These are phyloP conservation scores for Erythrolamprus reginae DNA, from an alignment of 2,113 vertebrate species.

Conservation along the genomic window DNA sequence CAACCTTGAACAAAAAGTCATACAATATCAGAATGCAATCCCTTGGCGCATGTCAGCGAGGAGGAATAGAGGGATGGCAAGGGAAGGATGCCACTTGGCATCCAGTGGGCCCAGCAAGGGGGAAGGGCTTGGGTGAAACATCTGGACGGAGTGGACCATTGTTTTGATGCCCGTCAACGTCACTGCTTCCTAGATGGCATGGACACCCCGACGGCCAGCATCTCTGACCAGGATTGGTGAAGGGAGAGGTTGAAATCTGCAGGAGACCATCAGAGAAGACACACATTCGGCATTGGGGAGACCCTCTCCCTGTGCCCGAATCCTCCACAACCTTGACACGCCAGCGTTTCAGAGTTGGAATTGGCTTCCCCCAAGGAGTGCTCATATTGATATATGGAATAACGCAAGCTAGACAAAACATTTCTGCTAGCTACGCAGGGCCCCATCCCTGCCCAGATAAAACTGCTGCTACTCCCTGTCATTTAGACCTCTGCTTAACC, in stretches of 20 bases:
- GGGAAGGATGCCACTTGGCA: background rate
- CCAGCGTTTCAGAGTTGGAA: background rate
- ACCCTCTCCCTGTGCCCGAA: background rate
- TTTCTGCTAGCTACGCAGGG: background rate
- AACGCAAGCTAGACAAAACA: background rate
- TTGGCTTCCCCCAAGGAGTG: background rate
- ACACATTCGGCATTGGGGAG: background rate
- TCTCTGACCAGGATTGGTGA: background rate
- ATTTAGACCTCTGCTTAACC: background rate
- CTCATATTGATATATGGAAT: background rate
- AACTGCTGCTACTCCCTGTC: background rate
- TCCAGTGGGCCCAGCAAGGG: too few species aligned
- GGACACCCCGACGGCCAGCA: background rate
- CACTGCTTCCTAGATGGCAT: background rate
- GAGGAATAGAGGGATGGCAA: too few species aligned
- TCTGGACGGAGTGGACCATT: background rate
- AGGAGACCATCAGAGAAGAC: background rate
- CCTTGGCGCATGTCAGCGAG: background rate
- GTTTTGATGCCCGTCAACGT: background rate
- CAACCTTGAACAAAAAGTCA: conserved; percentile 63
- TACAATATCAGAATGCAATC: conserved; percentile 11
- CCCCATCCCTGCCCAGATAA: background rate
- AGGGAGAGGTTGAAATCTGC: background rate
- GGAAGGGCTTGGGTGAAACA: background rate
- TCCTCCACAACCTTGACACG: background rate